phyloP scores from a whole-genome alignment of 2,888 invertebrate species.

The Drosophila falleni region DNA sequence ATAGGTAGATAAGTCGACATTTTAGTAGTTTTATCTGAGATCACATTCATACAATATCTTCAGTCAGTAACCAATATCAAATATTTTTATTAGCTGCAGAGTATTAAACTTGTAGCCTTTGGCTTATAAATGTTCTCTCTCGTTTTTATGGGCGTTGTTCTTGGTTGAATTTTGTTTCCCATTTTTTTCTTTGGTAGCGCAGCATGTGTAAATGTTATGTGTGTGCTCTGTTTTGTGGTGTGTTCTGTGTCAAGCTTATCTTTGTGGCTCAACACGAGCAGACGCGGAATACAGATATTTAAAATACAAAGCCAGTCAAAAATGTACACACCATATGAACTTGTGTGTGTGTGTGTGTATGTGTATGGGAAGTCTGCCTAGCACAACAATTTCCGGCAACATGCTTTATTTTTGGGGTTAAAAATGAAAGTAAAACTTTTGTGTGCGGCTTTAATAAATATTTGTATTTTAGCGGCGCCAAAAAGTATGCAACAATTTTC shows the following conservation, averaged over 20 bases:
- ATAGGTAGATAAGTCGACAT: background rate
- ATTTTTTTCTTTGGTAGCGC: constrained; percentile 14
- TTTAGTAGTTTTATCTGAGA: background rate
- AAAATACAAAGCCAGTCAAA: constrained; percentile 38
- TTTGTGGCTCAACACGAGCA: constrained; percentile 30
- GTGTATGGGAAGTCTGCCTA: constrained; percentile 33
- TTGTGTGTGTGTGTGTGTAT: constrained; percentile 9
- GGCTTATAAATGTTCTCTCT: background rate
- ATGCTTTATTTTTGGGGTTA: constrained; percentile 6
- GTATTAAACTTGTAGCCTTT: background rate
- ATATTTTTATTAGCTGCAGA: background rate
- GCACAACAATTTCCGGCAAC: constrained; percentile 47
- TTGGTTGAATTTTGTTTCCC: constrained; percentile 29
- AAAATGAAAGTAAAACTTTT: constrained; percentile 52
- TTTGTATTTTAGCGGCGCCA: constrained; percentile 39
- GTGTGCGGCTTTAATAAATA: constrained; percentile 31
- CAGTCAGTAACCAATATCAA: background rate
- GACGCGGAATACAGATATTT: constrained; percentile 15
- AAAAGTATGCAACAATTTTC: constrained; percentile 40
- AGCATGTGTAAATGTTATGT: constrained; percentile 2
- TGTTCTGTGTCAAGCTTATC: constrained; percentile 59
- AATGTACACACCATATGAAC: constrained; percentile 13
- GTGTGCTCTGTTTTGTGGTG: constrained; percentile 11
- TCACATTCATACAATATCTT: too few species aligned
- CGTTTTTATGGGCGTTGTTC: constrained; percentile 21